Evolutionary conservation across 2,888 invertebrate genomes (phyloP).

Genomic region (Chalcosyrphus nemorum): DNA sequence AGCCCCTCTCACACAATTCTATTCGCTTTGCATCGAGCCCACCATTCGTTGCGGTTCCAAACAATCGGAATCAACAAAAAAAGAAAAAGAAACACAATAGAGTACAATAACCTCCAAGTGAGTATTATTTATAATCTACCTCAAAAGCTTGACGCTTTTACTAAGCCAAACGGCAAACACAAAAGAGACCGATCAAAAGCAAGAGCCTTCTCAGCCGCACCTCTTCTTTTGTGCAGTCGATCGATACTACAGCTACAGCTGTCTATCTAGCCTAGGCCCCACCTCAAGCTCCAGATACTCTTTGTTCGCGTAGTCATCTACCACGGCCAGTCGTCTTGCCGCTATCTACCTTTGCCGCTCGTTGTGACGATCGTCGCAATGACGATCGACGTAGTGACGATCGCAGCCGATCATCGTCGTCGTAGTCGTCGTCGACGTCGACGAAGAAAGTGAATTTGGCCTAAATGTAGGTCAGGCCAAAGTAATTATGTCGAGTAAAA

Average conservation of each 20-base stretch:
- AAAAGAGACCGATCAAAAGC: slow-evolving; percentile 40
- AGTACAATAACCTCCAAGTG: slow-evolving; percentile 59
- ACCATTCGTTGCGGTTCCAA: neutral
- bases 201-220: slow-evolving; percentile 17
- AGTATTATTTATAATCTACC: neutral
- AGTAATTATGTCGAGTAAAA: slow-evolving; percentile 73
- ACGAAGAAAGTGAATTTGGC: slow-evolving; percentile 73
- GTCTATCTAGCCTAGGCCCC: slow-evolving; percentile 18
- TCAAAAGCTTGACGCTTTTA: slow-evolving; percentile 44
- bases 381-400: neutral
- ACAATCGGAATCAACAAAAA: slow-evolving; percentile 11
- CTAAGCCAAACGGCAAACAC: slow-evolving; percentile 18
- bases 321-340: neutral
- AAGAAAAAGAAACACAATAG: slow-evolving; percentile 34
- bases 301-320: slow-evolving; percentile 37
- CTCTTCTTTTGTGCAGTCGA: no score
- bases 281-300: slow-evolving; percentile 49
- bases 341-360: slow-evolving; percentile 3
- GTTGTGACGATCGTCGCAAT: slow-evolving; percentile 26
- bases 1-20: slow-evolving; percentile 8
- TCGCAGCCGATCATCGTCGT: neutral
- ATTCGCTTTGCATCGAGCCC: neutral
- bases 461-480: slow-evolving; percentile 71
- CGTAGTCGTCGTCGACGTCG: slow-evolving; percentile 38
- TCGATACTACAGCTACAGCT: slow-evolving; percentile 39